Evolutionary conservation across 2,888 invertebrate genomes (phyloP).

Genomic region (Mesoligia furuncula): DNA sequence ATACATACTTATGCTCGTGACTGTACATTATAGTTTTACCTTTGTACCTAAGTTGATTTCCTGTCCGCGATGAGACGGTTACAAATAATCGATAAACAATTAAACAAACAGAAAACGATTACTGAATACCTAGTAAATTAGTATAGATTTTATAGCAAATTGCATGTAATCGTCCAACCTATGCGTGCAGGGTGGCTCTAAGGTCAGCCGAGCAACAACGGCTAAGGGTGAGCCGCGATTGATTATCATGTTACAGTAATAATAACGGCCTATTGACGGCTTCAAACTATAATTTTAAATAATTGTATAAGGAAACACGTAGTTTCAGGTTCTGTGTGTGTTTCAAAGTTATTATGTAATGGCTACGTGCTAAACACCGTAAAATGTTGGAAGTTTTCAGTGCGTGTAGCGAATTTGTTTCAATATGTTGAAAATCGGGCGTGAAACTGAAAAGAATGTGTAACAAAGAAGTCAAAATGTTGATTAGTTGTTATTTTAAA

Average conservation of each 20-base stretch:
- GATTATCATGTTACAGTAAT: constrained; percentile 22
- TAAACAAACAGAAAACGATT: neutral
- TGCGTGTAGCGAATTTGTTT: constrained; percentile 9
- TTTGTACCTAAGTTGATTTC: neutral
- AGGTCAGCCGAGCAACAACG: constrained; percentile 38
- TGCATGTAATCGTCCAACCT: constrained; percentile 13
- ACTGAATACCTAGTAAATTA: constrained; percentile 10
- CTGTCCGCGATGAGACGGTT: neutral
- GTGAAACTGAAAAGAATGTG: neutral
- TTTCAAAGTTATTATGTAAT: neutral
- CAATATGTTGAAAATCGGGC: neutral
- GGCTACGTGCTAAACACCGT: neutral
- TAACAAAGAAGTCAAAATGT: neutral
- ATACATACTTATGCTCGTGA: no score
- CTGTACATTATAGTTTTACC: no score
- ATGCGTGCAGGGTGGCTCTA: constrained; percentile 32
- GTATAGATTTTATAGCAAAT: constrained; percentile 28
- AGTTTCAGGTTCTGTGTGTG: constrained; percentile 4
- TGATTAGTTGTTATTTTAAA: neutral
- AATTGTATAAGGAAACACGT: constrained; percentile 16
- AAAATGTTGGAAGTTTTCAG: constrained; percentile 18
- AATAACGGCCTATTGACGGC: constrained; percentile 3
- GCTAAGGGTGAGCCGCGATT: constrained; percentile 1
- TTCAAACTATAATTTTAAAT: constrained; percentile 9
- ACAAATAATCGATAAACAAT: constrained; percentile 1